Conservation (phyloP, 2,113 vertebrate genomes). For the Apaloderma vittatum region DNA sequence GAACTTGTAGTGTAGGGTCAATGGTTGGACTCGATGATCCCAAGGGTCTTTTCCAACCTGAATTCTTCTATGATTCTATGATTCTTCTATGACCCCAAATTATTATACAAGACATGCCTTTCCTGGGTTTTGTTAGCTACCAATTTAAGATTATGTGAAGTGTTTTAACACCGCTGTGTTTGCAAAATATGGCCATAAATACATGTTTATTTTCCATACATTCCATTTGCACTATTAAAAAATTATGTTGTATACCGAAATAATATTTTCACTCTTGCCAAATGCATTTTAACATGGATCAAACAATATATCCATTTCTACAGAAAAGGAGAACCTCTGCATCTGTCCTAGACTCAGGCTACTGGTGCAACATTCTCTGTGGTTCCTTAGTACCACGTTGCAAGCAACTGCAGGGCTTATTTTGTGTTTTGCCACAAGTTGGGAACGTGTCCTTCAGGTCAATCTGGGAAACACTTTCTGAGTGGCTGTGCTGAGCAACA, state of each 20-base stretch:
- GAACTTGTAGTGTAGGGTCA: too few relatives aligned
- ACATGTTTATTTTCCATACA: not conserved
- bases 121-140: not conserved
- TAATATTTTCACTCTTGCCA: not conserved
- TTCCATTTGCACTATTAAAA: not conserved
- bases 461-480: not conserved
- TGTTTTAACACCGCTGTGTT: not conserved
- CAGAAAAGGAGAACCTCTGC: not conserved
- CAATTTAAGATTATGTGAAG: not conserved
- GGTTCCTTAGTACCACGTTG: not conserved
- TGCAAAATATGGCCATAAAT: not conserved
- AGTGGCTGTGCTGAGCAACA: not conserved
- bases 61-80: too few relatives aligned
- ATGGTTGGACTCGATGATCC: too few relatives aligned
- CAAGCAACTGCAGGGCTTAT: not conserved
- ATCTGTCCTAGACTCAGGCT: not conserved
- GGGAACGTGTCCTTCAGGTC: not conserved
- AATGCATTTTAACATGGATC: not conserved
- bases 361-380: not conserved
- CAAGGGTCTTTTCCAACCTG: too few relatives aligned
- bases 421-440: not conserved
- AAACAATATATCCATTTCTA: not conserved
- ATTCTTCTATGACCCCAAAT: not conserved
- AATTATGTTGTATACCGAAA: not conserved
- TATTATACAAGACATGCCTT: not conserved